Evolutionary conservation across 1,140 invertebrate species (phyloP), one percentile per base, ranked within the genome.

Genomic region (Bicyclus anynana): DNA sequence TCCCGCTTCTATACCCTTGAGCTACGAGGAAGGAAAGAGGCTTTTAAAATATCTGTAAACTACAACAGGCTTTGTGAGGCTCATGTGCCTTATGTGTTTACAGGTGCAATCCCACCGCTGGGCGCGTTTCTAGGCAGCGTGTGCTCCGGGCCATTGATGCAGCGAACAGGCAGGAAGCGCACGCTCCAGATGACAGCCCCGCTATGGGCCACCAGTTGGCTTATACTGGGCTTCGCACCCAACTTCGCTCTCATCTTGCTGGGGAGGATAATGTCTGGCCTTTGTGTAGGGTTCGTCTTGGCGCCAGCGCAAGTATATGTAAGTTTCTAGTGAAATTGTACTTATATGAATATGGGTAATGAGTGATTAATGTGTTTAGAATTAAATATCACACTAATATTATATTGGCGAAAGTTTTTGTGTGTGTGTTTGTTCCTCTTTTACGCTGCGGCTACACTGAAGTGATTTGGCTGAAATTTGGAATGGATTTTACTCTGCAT

Each of bases 301-400:
- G 91, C 93, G 2, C 88, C 90, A 10, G 89, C 88, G 12, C 92
- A 93, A 68, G 90, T 94, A 63, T 94, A 94, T 71, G 90, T 94
- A 72, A 88, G 89, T 84, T 52, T 38, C 1, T 2, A 10, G 14
- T 38, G 7, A 33, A 33, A 33, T 33, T 1, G 10, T 33, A 1
- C 26, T 0, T 27, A 27, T 9, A 1, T 4, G 10, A 9, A 27
- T 27, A 27, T 7, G 3, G 7, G 23, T 26, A 27, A 27, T 3
- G 3, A 26, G 23, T 26, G 10, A 27, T 27, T 2, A 27, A 27
- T 5, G 26, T 27, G n/a, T n/a, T n/a, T n/a, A n/a, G n/a, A n/a
- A n/a, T n/a, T n/a, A n/a, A n/a, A n/a, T n/a, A n/a, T n/a, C n/a
- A n/a, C n/a, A n/a, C n/a, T n/a, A n/a, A n/a, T n/a, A n/a, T n/a